Evolutionary conservation across 2,888 invertebrate species (phyloP).

Genomic region (Drosophila nigritarsus): DNA sequence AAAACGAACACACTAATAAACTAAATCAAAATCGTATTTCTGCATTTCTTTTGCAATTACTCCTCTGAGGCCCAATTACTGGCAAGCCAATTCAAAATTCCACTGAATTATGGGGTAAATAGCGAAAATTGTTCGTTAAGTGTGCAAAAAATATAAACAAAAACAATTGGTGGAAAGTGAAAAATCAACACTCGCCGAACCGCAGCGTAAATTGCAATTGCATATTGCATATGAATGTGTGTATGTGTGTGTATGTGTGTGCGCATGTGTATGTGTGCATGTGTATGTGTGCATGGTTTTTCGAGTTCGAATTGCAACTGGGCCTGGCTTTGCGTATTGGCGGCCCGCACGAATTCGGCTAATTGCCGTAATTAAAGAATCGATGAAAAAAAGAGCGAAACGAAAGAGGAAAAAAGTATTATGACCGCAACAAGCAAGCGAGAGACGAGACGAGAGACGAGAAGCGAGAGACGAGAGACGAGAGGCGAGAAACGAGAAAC

Average conservation of each 20-base stretch:
- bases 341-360: slow-evolving; percentile 63
- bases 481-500: neutral
- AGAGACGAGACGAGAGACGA: slow-evolving; percentile 18
- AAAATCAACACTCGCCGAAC: slow-evolving; percentile 47
- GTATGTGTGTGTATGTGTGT: neutral
- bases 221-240: slow-evolving; percentile 3
- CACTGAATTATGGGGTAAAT: slow-evolving; percentile 52
- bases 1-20: slow-evolving; percentile 8
- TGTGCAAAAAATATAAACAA: slow-evolving; percentile 21
- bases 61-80: slow-evolving; percentile 7
- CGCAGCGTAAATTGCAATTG: slow-evolving; percentile 34
- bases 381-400: slow-evolving; percentile 39
- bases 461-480: neutral
- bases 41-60: slow-evolving; percentile 19
- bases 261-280: neutral
- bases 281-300: neutral
- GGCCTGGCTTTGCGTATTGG: slow-evolving; percentile 20
- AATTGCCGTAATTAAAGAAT: slow-evolving; percentile 75
- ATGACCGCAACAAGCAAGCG: slow-evolving; percentile 37
- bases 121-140: slow-evolving; percentile 55
- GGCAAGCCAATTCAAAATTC: slow-evolving; percentile 20
- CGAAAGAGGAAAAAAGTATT: slow-evolving; percentile 25
- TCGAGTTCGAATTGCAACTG: slow-evolving; percentile 23
- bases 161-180: slow-evolving; percentile 48
- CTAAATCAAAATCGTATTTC: slow-evolving; percentile 21